A percentile compares a stretch with the other conserved stretches of the same genome.
Conservation (phyloP, 2,113 vertebrate species). For the Sphyrna mokarran region DNA sequence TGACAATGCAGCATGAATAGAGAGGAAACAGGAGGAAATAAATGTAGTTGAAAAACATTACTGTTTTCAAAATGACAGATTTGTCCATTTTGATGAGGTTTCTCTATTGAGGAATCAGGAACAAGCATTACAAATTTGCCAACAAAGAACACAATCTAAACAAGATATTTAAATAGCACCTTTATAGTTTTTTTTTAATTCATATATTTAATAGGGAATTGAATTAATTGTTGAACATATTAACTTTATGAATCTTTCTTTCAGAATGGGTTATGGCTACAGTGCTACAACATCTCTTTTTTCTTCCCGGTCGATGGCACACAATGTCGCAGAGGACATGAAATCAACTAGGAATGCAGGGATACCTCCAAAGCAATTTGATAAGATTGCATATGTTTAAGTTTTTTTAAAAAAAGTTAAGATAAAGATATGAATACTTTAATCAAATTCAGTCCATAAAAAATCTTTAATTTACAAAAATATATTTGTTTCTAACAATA, state of each 20-base stretch:
- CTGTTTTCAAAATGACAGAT: neutral
- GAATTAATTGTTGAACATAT: neutral
- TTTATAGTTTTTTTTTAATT: neutral
- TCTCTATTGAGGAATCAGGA: neutral
- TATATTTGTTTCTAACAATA: neutral
- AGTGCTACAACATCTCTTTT: slow-evolving; percentile 64
- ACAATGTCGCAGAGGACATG: slow-evolving; percentile 53
- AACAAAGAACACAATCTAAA: neutral
- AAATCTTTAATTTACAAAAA: neutral
- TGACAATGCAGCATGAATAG: neutral
- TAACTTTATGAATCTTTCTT: slow-evolving; percentile 43
- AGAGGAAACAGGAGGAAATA: neutral
- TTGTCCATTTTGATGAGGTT: neutral
- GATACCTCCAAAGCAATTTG: slow-evolving; percentile 59
- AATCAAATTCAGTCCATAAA: neutral
- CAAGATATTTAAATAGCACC: neutral
- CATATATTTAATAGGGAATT: neutral
- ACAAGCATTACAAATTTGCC: neutral
- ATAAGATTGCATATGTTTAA: slow-evolving; percentile 81
- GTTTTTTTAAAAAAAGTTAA: slow-evolving; percentile 8
- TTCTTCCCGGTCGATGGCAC: slow-evolving; percentile 62
- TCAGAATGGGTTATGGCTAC: slow-evolving; percentile 63
- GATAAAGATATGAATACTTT: neutral
- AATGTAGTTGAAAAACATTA: neutral
- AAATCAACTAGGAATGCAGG: slow-evolving; percentile 40